These are phyloP conservation scores for Anser brachyrhynchus DNA, from an alignment of 2,113 vertebrate genomes.

Conservation along the genomic window DNA sequence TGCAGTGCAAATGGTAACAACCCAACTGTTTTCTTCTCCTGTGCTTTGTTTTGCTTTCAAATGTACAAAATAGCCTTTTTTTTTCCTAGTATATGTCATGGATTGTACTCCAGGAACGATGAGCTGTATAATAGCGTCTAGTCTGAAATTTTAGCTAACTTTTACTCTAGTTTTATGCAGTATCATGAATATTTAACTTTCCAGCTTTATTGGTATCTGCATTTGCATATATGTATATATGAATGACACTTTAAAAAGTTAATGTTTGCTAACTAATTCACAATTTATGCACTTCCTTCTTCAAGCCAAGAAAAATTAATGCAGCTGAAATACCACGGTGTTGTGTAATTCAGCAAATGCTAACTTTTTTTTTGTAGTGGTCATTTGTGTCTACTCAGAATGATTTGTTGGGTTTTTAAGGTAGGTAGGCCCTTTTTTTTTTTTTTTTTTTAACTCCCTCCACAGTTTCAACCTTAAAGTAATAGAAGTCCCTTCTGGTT, in stretches of 20 bases:
- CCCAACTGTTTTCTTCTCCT: neutral
- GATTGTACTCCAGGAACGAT: neutral
- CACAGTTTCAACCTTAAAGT: neutral
- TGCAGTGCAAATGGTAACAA: neutral
- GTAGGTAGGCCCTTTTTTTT: neutral
- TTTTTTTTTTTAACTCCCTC: neutral
- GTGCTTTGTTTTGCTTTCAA: neutral
- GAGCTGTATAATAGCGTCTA: neutral
- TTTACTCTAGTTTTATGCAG: neutral
- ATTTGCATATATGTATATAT: slow-evolving; percentile 20
- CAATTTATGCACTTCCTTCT: neutral
- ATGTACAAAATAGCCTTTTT: neutral
- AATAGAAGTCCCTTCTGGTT: neutral
- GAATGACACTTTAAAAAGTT: slow-evolving; percentile 61
- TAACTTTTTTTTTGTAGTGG: neutral
- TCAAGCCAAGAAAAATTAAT: slow-evolving; percentile 39
- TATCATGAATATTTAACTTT: neutral
- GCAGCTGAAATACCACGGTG: slow-evolving; percentile 29
- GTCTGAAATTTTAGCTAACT: neutral
- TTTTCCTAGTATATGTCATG: neutral
- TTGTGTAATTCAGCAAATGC: slow-evolving; percentile 11
- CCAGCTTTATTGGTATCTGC: neutral
- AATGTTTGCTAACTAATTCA: slow-evolving; percentile 70
- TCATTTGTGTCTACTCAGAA: neutral
- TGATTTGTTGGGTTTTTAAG: slow-evolving; percentile 18